Percentiles rank a stretch among this genome's conserved stretches.
Conservation (phyloP, 2,797 vertebrate species). For the Sylvilagus floridanus region DNA sequence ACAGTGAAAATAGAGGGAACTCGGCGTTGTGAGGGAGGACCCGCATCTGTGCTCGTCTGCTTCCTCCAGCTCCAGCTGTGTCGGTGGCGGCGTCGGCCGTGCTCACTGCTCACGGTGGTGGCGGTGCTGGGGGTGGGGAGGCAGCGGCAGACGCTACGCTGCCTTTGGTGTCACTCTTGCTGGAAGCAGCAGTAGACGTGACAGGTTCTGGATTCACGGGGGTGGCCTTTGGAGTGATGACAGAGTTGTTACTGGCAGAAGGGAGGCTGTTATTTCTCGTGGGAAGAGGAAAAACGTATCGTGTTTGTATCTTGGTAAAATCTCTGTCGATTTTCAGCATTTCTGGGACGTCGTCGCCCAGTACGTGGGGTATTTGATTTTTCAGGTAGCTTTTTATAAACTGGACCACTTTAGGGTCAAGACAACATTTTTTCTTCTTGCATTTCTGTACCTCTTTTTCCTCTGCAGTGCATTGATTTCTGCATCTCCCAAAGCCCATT, state of each 20-base stretch:
- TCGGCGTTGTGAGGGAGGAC: background rate
- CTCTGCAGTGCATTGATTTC: background rate
- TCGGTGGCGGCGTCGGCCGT: background rate
- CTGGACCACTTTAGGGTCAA: constrained; percentile 29
- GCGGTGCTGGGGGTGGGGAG: background rate
- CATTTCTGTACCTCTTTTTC: constrained; percentile 73
- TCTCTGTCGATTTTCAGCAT: background rate
- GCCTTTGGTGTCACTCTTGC: background rate
- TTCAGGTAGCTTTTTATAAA: constrained; percentile 60
- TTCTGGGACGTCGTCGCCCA: background rate
- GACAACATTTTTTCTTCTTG: constrained; percentile 69
- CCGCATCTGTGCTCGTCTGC: background rate
- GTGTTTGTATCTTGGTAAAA: background rate
- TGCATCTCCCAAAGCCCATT: constrained; percentile 73
- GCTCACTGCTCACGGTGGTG: background rate
- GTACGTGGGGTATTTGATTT: background rate
- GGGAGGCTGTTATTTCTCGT: background rate
- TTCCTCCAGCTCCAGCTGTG: background rate
- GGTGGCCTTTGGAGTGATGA: background rate
- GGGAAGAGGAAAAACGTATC: background rate
- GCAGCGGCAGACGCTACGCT: background rate
- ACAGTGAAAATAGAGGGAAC: background rate
- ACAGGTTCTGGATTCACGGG: background rate
- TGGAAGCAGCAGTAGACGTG: background rate
- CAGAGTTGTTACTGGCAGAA: background rate